Base-by-base conservation (phyloP, 2,797 vertebrate species). In the Platalea minor region DNA sequence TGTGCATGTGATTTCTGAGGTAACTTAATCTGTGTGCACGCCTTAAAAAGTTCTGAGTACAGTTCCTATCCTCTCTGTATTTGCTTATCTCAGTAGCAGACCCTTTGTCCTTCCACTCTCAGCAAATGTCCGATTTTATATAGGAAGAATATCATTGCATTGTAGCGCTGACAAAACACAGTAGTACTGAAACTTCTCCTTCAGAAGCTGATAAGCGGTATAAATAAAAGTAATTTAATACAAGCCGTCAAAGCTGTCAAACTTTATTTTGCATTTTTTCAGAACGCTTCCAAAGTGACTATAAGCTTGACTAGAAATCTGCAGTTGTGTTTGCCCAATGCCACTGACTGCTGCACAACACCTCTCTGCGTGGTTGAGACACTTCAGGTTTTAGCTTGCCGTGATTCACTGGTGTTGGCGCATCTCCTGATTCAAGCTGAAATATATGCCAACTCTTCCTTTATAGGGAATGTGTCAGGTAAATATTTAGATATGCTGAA, bases 401-500 rank as follows among this genome's bases (percentile, higher is more conserved):
- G 6, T 59, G 96, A 88, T 6, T 85, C 96, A 9, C 86, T 35
- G 41, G 76, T 97, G 43, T 95, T 96, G 93, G 98, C 99, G 4
- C 98, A 96, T 24, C 97, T 99, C n/a, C 97, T 99, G 67, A 97
- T 99, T 85, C 99, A 99, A 96, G 99, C 96, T 65, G 98, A 98
- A 93, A 98, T 99, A 89, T 98, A 98, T 72, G 98, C 98, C 77
- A 98, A 97, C 88, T 91, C 98, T 13, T 96, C 98, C 82, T 97
- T 98, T 88, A 24, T 79, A 73, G 98, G 94, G 75, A 95, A 95
- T 31, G 97, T 95, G 45, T 98, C 98, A 85, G 99, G 99, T 99
- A 95, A 98, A 93, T 93, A 54, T 59, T 77, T 28, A 51, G 37
- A 24, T 25, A 25, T 11, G 5, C 45, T 69, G 10, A 77, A 87